Evolutionary conservation across 2,113 vertebrate genomes (phyloP).

Genomic region (Syngnathus floridae): DNA sequence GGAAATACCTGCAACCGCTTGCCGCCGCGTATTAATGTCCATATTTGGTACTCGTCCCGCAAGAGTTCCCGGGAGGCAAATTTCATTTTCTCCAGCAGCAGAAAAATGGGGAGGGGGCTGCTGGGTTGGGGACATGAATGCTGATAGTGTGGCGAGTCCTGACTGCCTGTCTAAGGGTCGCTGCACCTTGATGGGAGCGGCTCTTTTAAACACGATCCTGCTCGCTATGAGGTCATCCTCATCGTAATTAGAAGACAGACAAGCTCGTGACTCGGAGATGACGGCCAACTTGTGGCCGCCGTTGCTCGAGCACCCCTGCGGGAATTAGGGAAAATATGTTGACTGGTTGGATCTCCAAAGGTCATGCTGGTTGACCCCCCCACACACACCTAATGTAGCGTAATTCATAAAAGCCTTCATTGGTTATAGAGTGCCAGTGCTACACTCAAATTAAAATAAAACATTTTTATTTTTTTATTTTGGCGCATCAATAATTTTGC

Average conservation of each 20-base stretch:
- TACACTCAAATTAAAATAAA: background rate
- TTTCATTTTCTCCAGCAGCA: slow-evolving; percentile 22
- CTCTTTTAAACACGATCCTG: slow-evolving; percentile 31
- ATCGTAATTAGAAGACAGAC: background rate
- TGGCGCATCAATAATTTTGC: too few species aligned
- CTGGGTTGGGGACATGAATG: background rate
- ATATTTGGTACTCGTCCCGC: slow-evolving; percentile 29
- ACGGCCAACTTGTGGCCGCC: slow-evolving; percentile 20
- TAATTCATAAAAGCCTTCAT: background rate
- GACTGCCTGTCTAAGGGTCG: slow-evolving; percentile 38
- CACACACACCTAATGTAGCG: too few species aligned
- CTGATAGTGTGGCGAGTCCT: slow-evolving; percentile 16
- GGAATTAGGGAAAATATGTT: slow-evolving; percentile 11
- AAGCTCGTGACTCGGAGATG: background rate
- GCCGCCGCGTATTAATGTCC: slow-evolving; percentile 20
- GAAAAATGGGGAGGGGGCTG: background rate
- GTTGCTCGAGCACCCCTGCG: slow-evolving; percentile 9
- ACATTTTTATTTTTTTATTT: too few species aligned
- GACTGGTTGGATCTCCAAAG: background rate
- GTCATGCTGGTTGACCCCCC: background rate
- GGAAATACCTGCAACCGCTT: slow-evolving; percentile 25
- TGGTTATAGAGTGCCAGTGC: background rate
- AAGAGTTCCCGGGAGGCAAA: slow-evolving; percentile 20
- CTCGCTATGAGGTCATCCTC: background rate
- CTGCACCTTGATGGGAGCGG: slow-evolving; percentile 38